Conservation (phyloP, 2,113 vertebrate species). For the Tauraco erythrolophus region DNA sequence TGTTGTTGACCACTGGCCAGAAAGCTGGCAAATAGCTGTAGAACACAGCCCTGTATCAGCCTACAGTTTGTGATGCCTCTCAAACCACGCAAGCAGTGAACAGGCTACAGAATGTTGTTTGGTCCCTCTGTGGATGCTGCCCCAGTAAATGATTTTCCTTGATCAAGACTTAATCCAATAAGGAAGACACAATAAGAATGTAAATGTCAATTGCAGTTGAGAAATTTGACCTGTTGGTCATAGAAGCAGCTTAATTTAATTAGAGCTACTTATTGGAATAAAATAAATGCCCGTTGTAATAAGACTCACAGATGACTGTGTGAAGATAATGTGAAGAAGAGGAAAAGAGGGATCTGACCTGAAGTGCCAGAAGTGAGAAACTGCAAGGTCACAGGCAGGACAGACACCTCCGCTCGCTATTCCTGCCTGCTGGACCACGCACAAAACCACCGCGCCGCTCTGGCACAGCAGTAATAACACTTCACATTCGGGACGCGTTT, state of each 20-base stretch:
- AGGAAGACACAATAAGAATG: conserved; percentile 55
- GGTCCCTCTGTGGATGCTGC: background rate
- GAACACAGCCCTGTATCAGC: background rate
- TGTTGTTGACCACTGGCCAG: background rate
- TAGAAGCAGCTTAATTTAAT: conserved; percentile 43
- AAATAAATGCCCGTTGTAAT: conserved; percentile 1
- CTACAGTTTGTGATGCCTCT: background rate
- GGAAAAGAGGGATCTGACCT: background rate
- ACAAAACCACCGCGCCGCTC: background rate
- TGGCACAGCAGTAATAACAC: background rate
- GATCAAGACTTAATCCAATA: conserved; percentile 52
- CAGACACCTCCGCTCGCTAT: background rate
- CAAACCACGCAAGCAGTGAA: background rate
- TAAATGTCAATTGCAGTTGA: conserved; percentile 56
- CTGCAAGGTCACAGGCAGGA: background rate
- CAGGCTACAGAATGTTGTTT: background rate
- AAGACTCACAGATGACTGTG: background rate
- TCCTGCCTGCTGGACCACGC: background rate
- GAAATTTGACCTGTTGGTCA: conserved; percentile 49
- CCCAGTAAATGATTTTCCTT: conserved; percentile 41
- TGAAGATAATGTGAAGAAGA: background rate
- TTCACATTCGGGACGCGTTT: rapidly evolving
- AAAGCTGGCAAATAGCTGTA: background rate
- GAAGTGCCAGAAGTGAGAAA: background rate
- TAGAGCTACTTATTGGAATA: conserved; percentile 20